Evolutionary conservation across 2,113 vertebrate genomes (phyloP).

Genomic region (Onychostruthus taczanowskii): DNA sequence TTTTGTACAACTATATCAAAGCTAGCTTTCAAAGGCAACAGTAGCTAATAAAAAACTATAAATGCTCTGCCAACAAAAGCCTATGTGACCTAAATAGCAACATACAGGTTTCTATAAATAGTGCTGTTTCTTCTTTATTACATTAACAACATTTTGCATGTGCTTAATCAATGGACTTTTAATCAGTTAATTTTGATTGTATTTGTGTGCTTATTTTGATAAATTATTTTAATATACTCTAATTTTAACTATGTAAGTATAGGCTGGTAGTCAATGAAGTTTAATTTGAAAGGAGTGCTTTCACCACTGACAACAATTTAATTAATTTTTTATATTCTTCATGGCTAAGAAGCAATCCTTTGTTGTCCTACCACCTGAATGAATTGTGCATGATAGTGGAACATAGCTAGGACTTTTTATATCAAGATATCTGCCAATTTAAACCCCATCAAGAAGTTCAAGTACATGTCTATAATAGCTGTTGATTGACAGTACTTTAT

Average conservation of each 20-base stretch:
- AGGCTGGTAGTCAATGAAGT: slow-evolving; percentile 46
- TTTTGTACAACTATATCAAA: background rate
- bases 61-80: slow-evolving; percentile 8
- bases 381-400: background rate
- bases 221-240: slow-evolving; percentile 70
- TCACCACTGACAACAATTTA: slow-evolving; percentile 17
- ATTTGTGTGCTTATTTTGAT: slow-evolving; percentile 69
- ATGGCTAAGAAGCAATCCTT: background rate
- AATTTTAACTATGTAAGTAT: slow-evolving; percentile 57
- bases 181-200: slow-evolving; percentile 62
- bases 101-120: background rate
- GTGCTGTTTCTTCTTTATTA: slow-evolving; percentile 42
- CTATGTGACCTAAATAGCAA: slow-evolving; percentile 11
- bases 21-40: background rate
- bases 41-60: background rate
- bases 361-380: background rate
- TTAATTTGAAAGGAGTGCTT: slow-evolving; percentile 56
- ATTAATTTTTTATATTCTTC: slow-evolving; percentile 34
- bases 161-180: slow-evolving; percentile 58
- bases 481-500: background rate
- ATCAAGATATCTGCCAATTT: background rate
- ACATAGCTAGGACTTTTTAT: background rate
- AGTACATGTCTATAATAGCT: background rate
- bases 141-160: slow-evolving; percentile 50
- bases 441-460: background rate